These are phyloP conservation scores for Mohoua ochrocephala DNA, from an alignment of 2,113 vertebrate genomes.

Conservation along the genomic window DNA sequence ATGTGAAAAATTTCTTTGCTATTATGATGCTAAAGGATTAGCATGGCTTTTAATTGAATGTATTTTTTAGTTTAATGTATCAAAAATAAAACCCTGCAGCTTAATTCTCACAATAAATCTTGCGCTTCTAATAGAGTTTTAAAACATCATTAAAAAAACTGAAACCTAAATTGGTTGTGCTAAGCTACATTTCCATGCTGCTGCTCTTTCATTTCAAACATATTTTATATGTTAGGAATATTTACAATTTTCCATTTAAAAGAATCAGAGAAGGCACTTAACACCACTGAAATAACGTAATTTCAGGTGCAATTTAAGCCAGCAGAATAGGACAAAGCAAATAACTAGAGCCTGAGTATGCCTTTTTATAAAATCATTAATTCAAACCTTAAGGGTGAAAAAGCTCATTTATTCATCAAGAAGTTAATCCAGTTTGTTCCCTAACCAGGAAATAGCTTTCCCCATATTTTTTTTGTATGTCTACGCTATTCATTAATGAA, in stretches of 20 bases:
- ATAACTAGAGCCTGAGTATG: neutral
- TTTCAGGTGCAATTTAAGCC: conserved; percentile 17
- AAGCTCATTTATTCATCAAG: conserved; percentile 32
- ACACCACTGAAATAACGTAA: neutral
- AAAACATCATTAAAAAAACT: neutral
- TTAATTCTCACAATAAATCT: neutral
- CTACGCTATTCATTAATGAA: neutral
- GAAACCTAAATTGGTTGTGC: neutral
- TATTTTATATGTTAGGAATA: neutral
- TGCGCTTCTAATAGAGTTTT: neutral
- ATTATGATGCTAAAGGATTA: neutral
- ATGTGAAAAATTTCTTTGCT: neutral
- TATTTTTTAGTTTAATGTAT: neutral
- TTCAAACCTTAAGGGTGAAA: conserved; percentile 64
- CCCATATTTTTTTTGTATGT: neutral
- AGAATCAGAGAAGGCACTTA: neutral
- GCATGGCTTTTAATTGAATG: neutral
- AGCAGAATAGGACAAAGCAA: conserved; percentile 36
- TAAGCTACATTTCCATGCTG: neutral
- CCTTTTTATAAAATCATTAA: conserved; percentile 63
- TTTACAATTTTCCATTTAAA: neutral
- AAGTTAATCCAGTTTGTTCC: conserved; percentile 36
- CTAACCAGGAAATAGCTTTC: neutral
- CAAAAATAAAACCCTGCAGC: neutral
- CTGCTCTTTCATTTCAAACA: neutral